Percentiles rank a stretch among this genome's conserved stretches.
These are phyloP conservation scores for Enteromius treurensis DNA, from an alignment of 2,797 vertebrate species.

Conservation along the genomic window DNA sequence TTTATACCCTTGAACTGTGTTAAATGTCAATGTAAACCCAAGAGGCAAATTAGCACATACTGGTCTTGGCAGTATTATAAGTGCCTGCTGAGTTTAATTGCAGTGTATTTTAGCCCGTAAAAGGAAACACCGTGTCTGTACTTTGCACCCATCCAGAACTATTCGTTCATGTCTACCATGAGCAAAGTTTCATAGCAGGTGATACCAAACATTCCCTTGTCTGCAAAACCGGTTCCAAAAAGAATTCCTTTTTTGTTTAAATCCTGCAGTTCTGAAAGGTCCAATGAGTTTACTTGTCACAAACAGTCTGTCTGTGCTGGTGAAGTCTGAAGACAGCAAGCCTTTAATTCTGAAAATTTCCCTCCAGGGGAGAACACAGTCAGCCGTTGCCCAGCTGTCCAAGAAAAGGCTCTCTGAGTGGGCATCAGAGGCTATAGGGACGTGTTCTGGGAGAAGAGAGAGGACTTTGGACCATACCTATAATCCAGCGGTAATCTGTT, in stretches of 20 bases:
- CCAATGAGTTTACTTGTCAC: constrained; percentile 49
- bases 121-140: not conserved
- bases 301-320: constrained; percentile 35
- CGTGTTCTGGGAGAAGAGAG: constrained; percentile 47
- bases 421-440: constrained; percentile 33
- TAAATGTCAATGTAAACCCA: constrained; percentile 22
- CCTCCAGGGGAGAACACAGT: constrained; percentile 33
- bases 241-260: constrained; percentile 27
- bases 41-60: constrained; percentile 22
- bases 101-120: constrained; percentile 23
- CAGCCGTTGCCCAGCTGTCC: constrained; percentile 8
- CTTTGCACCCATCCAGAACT: constrained; percentile 2
- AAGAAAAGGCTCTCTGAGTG: constrained; percentile 36
- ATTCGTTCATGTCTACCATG: not conserved
- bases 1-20: constrained; percentile 4
- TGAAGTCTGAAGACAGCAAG: constrained; percentile 39
- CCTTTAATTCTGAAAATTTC: constrained; percentile 43
- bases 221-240: constrained; percentile 21
- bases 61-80: constrained; percentile 11
- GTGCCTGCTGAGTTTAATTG: constrained; percentile 16
- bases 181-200: not conserved
- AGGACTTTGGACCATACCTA: constrained; percentile 45
- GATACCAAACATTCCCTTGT: not conserved
- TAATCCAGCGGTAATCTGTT: constrained; percentile 35
- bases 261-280: not conserved